Evolutionary conservation across 1,140 invertebrate species (phyloP), one percentile per base, ranked within the genome.

Genomic region (Lycorma delicatula): DNA sequence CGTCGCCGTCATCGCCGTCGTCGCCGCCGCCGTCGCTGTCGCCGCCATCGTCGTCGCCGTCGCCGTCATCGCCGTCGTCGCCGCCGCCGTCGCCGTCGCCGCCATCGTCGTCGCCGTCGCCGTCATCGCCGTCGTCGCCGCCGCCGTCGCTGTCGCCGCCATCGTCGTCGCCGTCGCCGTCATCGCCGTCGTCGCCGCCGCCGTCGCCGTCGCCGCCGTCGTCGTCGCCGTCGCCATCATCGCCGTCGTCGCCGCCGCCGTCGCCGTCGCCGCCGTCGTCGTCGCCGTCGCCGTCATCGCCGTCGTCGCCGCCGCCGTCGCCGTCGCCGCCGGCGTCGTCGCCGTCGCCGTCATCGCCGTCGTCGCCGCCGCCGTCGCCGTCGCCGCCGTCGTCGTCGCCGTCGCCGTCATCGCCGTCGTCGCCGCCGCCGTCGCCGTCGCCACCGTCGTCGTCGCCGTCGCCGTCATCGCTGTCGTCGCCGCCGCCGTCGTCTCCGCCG

Each of bases 121-220:
- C n/a, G n/a, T n/a, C n/a, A n/a, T n/a, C n/a, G n/a, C n/a, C n/a
- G n/a, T n/a, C n/a, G n/a, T n/a, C n/a, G 31, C n/a, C 31, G 31
- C n/a, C 56, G 28, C 49, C 55, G 28, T 56, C 55, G 47, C 49
- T 38, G 26, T 28, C 54, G n/a, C 2, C 41, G 7, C 16, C 29
- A 1, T 41, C 29, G 20, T 18, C 26, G n/a, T 11, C 22, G 25
- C 29, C 29, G 7, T 34, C 20, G 31, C 49, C 47, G 23, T 51
- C 55, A 13, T 57, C 47, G 20, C 18, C 38, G 23, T 56, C 16
- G 38, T 22, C 11, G 25, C 18, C 20, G 54, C 26, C 47, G 47
- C 28, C 49, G 1, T 29, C 23, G 2, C 34, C 28, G 22, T 20
- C 20, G 44, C 16, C 20, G 44, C 18, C 16, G 9, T 44, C 36